These are phyloP conservation scores for Hormiphora californensis DNA, from an alignment of 37 sponge, comb jelly and placozoan species.

Conservation along the genomic window DNA sequence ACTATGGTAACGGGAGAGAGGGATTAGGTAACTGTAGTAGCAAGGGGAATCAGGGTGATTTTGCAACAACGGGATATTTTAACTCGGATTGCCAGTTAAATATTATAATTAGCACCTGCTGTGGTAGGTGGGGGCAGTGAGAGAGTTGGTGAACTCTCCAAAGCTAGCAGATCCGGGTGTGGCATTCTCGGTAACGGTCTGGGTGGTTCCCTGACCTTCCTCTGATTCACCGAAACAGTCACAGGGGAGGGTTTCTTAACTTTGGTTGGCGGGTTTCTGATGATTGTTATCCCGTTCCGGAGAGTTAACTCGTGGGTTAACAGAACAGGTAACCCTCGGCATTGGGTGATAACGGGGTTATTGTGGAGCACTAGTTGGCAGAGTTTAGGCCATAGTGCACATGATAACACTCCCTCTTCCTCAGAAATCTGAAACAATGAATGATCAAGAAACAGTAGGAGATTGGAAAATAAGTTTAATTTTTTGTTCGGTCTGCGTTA, in stretches of 20 bases:
- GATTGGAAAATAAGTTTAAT: background rate
- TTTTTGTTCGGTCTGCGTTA: background rate
- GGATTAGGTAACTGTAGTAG: too few relatives aligned
- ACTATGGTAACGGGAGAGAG: too few relatives aligned
- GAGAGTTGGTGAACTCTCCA: background rate
- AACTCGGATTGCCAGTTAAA: too few relatives aligned
- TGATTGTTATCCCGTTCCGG: constrained; percentile 18
- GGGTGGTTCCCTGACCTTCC: background rate
- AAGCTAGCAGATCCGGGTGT: constrained; percentile 1
- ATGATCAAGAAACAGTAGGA: background rate
- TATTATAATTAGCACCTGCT: too few relatives aligned
- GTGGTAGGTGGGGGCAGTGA: background rate
- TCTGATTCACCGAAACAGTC: background rate
- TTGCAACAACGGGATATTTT: too few relatives aligned
- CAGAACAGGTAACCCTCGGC: constrained; percentile 6
- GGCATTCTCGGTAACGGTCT: constrained; percentile 1
- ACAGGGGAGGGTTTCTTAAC: background rate
- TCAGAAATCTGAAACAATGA: background rate
- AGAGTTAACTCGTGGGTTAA: constrained; percentile 28
- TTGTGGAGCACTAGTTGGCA: constrained; percentile 44
- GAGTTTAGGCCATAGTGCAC: constrained; percentile 44
- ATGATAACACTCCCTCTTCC: constrained; percentile 23
- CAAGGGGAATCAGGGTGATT: too few relatives aligned
- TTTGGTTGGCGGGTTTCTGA: constrained; percentile 29
- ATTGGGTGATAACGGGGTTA: constrained; percentile 19